A percentile compares a stretch with the other conserved stretches of the same genome.
Conservation (phyloP, 1,140 invertebrate genomes). For the Potamilus streckersoni region DNA sequence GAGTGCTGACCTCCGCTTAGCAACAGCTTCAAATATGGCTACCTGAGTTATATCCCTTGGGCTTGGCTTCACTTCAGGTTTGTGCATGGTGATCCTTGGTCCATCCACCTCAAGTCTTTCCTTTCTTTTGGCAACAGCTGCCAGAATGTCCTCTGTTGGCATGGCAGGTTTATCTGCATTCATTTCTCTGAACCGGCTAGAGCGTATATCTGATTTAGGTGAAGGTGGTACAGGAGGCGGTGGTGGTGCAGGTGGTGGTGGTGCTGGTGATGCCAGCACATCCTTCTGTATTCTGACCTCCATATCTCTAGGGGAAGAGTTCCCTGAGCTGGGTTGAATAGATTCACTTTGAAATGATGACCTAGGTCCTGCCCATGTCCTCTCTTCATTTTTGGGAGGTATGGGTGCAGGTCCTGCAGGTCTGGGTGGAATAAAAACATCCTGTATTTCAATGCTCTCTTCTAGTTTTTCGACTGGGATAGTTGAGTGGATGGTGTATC, state of each 20-base stretch:
- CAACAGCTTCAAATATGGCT: constrained; percentile 57
- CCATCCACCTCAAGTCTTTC: constrained; percentile 49
- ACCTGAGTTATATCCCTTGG: constrained; percentile 42
- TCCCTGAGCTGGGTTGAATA: constrained; percentile 10
- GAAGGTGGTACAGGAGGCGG: constrained; percentile 40
- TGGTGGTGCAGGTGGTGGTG: constrained; percentile 34
- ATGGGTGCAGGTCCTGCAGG: constrained; percentile 40
- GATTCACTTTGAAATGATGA: constrained; percentile 1
- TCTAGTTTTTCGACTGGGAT: constrained; percentile 34
- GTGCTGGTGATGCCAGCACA: constrained; percentile 3
- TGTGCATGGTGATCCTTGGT: constrained; percentile 32
- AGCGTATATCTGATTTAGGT: constrained; percentile 20
- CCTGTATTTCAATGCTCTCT: constrained; percentile 5
- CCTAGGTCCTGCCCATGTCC: constrained; percentile 15
- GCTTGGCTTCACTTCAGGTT: constrained; percentile 29
- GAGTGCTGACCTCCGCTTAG: constrained; percentile 46
- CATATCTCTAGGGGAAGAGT: not conserved
- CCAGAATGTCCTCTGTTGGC: constrained; percentile 44
- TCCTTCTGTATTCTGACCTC: not conserved
- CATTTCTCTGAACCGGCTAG: constrained; percentile 34
- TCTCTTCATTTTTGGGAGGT: constrained; percentile 13
- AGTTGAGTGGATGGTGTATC: constrained; percentile 42
- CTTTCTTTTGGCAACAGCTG: constrained; percentile 48
- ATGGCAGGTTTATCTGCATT: constrained; percentile 31
- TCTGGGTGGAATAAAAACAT: constrained; percentile 41